Percentiles rank a stretch among this genome's conserved stretches.
Evolutionary conservation across 1,140 invertebrate genomes (phyloP).

Genomic region (Cotesia glomerata): DNA sequence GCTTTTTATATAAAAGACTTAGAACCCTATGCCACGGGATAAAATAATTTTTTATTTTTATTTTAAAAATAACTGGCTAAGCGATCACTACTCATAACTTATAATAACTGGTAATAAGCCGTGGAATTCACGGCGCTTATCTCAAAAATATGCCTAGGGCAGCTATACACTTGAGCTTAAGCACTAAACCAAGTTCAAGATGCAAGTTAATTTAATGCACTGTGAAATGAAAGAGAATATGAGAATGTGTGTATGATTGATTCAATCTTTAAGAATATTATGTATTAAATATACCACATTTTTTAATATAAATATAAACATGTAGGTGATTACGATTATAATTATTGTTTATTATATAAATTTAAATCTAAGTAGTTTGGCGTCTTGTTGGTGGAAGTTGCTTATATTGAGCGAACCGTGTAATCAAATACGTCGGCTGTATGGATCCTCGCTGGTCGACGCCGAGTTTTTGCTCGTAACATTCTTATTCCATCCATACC

Average conservation of each 20-base stretch:
- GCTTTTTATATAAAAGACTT: background rate
- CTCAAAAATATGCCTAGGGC: constrained; percentile 25
- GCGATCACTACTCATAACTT: constrained; percentile 23
- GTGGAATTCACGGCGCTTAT: constrained; percentile 34
- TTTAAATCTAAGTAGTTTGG: background rate
- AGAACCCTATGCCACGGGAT: background rate
- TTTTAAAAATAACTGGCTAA: background rate
- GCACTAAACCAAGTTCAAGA: constrained; percentile 7
- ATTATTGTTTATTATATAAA: too few relatives aligned
- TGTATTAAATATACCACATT: background rate
- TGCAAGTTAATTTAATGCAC: constrained; percentile 29
- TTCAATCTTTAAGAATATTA: constrained; percentile 19
- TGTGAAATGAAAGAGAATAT: background rate
- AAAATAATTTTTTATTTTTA: constrained; percentile 6
- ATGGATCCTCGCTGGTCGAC: constrained; percentile 16
- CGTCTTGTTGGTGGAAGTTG: background rate
- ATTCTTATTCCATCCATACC: background rate
- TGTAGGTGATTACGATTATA: background rate
- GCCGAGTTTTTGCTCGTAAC: constrained; percentile 23
- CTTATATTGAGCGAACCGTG: constrained; percentile 1
- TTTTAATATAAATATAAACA: background rate
- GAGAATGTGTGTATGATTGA: constrained; percentile 20
- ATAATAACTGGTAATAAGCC: constrained; percentile 39
- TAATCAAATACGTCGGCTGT: constrained; percentile 40
- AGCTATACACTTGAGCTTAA: constrained; percentile 27